Evolutionary conservation across 2,113 vertebrate genomes (phyloP).

Genomic region (Circaetus cinerascens): DNA sequence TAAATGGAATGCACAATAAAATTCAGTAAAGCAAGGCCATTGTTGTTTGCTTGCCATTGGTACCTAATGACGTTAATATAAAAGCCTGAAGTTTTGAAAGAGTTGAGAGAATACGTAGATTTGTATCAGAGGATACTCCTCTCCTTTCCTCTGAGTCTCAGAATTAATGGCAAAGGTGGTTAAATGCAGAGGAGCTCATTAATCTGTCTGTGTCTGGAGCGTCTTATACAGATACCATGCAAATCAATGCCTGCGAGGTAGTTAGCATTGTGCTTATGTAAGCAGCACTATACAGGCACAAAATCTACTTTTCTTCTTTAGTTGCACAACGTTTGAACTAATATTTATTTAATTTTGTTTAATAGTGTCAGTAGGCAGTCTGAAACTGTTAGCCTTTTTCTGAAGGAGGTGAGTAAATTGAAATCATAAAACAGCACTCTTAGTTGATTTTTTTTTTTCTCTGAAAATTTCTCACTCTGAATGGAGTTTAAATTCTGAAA

Average conservation of each 20-base stretch:
- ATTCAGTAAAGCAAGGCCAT: not conserved
- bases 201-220: constrained; percentile 56
- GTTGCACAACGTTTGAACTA: not conserved
- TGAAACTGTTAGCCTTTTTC: constrained; percentile 7
- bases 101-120: not conserved
- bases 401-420: not conserved
- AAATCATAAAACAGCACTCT: not conserved
- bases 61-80: not conserved
- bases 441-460: not conserved
- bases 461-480: constrained; percentile 2
- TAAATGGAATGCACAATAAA: not conserved
- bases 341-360: constrained; percentile 35
- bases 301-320: constrained; percentile 1
- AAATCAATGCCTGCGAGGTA: constrained; percentile 41
- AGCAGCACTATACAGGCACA: constrained; percentile 3
- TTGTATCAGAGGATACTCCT: not conserved
- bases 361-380: constrained; percentile 11
- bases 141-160: not conserved
- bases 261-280: constrained; percentile 40
- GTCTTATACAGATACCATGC: constrained; percentile 48
- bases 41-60: not conserved
- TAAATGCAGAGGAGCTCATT: constrained; percentile 51
- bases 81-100: not conserved
- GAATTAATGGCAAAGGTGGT: not conserved
- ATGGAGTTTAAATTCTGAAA: not conserved